These are phyloP conservation scores for Miltochrista miniata DNA, from an alignment of 2,888 invertebrate species.

Conservation along the genomic window DNA sequence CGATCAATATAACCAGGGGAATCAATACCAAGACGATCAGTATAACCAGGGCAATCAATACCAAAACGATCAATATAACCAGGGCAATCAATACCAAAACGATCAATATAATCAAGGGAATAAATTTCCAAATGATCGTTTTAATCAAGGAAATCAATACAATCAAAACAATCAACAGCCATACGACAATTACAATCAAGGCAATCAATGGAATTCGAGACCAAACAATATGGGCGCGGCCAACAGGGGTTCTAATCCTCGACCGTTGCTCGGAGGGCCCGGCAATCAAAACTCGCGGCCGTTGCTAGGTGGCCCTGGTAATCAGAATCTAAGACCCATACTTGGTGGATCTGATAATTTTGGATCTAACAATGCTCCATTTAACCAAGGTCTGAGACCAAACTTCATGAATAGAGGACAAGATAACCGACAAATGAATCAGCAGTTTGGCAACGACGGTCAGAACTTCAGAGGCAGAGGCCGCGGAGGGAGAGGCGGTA, in stretches of 20 bases:
- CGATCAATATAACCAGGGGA: not conserved
- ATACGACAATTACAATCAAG: not conserved
- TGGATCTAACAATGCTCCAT: constrained; percentile 16
- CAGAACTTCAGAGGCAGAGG: constrained; percentile 48
- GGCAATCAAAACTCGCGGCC: not conserved
- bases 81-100: not conserved
- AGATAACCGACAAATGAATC: constrained; percentile 35
- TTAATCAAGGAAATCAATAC: not conserved
- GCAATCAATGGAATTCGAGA: constrained; percentile 8
- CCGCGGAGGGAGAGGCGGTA: constrained; percentile 45
- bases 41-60: not conserved
- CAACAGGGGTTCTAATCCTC: constrained; percentile 10
- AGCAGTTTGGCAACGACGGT: constrained; percentile 42
- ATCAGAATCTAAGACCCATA: not conserved
- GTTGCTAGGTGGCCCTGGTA: constrained; percentile 3
- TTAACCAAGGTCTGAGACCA: constrained; percentile 46
- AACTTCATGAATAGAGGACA: constrained; percentile 50
- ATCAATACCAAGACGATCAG: not conserved
- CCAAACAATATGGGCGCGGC: constrained; percentile 9
- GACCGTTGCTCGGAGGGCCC: constrained; percentile 6
- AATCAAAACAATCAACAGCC: not conserved
- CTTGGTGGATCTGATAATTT: constrained; percentile 13
- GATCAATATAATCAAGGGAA: not conserved
- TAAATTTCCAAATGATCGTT: not conserved
- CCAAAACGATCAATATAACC: not conserved